A percentile compares a stretch with the other conserved stretches of the same genome.
phyloP scores from a whole-genome alignment of 2,113 vertebrate genomes.

The Neofelis nebulosa region DNA sequence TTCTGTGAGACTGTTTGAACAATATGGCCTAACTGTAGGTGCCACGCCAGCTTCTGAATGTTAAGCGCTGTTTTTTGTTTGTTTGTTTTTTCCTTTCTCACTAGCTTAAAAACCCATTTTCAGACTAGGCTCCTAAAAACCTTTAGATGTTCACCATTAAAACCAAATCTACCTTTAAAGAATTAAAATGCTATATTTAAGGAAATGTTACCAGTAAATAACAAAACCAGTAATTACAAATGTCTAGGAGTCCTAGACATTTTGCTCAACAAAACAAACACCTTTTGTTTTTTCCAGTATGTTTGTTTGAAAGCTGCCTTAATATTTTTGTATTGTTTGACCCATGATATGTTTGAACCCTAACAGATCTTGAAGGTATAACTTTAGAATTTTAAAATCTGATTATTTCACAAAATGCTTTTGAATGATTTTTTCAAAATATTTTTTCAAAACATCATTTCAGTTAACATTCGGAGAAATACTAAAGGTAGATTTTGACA shows the following conservation, averaged over 20 bases:
- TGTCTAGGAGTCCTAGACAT: not conserved
- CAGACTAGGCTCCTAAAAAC: not conserved
- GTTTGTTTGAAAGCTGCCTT: not conserved
- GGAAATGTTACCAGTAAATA: conserved; percentile 29
- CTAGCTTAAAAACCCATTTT: conserved; percentile 13
- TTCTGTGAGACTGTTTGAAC: not conserved
- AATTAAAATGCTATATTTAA: conserved; percentile 35
- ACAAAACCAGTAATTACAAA: too few species aligned
- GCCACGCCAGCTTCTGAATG: not conserved
- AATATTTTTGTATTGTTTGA: not conserved
- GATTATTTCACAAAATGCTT: conserved; percentile 10
- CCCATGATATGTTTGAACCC: not conserved
- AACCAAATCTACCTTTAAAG: conserved; percentile 18
- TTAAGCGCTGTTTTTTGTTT: not conserved
- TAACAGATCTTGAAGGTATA: not conserved
- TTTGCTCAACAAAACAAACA: conserved; percentile 26
- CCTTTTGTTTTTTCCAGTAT: not conserved
- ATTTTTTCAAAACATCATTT: not conserved
- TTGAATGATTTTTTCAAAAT: conserved; percentile 17
- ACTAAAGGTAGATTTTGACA: not conserved
- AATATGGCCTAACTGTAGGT: not conserved
- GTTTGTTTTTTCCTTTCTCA: not conserved
- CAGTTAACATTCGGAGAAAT: conserved; percentile 2
- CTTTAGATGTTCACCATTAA: not conserved
- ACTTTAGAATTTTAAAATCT: conserved; percentile 11